Evolutionary conservation across 2,113 vertebrate genomes (phyloP).

Genomic region (Hippocampus mohnikei): DNA sequence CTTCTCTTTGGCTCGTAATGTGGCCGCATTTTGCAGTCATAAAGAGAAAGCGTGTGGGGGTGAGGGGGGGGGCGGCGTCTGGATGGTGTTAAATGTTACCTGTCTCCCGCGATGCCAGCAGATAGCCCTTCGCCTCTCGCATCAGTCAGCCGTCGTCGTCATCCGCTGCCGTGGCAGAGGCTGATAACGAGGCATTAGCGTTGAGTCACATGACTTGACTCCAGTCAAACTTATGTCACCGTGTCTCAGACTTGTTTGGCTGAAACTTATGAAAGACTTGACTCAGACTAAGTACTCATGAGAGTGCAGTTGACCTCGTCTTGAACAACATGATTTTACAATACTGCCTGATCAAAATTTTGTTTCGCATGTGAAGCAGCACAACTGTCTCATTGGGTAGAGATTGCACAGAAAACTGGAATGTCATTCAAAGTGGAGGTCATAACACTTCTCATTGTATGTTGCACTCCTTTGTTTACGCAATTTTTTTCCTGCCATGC

Average conservation of each 20-base stretch:
- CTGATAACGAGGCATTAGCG: constrained; percentile 68
- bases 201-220: neutral
- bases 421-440: too few species aligned
- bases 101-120: constrained; percentile 56
- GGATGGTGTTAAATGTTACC: constrained; percentile 61
- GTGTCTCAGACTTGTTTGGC: too few species aligned
- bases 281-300: neutral
- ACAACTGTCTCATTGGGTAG: too few species aligned
- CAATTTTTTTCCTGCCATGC: too few species aligned
- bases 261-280: neutral
- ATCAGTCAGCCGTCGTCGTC: constrained; percentile 52
- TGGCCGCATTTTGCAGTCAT: constrained; percentile 35
- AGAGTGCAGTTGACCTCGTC: too few species aligned
- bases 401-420: too few species aligned
- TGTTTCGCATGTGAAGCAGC: too few species aligned
- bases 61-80: constrained; percentile 38
- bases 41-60: constrained; percentile 13
- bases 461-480: too few species aligned
- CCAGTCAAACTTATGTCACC: constrained; percentile 11
- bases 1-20: constrained; percentile 35
- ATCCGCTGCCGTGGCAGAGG: constrained; percentile 45
- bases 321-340: too few species aligned
- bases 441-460: too few species aligned
- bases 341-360: too few species aligned
- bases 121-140: constrained; percentile 52